A percentile compares a stretch with the other conserved stretches of the same genome.
These are phyloP conservation scores for Galerucella nymphaeae DNA, from an alignment of 2,888 invertebrate genomes.

Conservation along the genomic window DNA sequence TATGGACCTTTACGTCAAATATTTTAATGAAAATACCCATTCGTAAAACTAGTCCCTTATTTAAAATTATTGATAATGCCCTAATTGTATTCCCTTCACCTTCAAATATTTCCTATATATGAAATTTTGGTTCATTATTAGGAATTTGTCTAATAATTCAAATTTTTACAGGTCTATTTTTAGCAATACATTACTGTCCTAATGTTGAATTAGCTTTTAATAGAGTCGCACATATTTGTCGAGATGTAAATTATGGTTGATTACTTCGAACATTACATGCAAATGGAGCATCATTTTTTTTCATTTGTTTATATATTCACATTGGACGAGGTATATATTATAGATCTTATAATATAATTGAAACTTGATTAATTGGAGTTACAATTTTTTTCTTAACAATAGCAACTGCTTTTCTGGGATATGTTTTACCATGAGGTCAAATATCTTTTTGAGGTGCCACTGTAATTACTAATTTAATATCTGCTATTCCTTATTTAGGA, in stretches of 20 bases:
- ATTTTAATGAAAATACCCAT: slow-evolving; percentile 67
- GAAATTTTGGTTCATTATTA: slow-evolving; percentile 78
- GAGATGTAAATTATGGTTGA: slow-evolving; percentile 78
- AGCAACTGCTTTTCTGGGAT: slow-evolving; percentile 81
- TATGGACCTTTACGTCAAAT: slow-evolving; percentile 68
- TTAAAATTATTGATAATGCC: slow-evolving; percentile 71
- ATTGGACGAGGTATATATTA: slow-evolving; percentile 75
- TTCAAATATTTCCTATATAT: slow-evolving; percentile 72
- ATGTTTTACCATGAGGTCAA: slow-evolving; percentile 83
- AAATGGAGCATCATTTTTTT: slow-evolving; percentile 80
- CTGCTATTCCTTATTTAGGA: too few species aligned
- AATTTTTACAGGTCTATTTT: slow-evolving; percentile 75
- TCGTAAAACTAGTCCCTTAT: slow-evolving; percentile 66
- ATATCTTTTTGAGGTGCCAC: too few species aligned
- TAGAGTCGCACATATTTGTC: slow-evolving; percentile 76
- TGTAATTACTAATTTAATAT: too few species aligned
- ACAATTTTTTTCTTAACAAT: slow-evolving; percentile 76
- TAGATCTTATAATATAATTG: slow-evolving; percentile 63
- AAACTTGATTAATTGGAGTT: slow-evolving; percentile 75
- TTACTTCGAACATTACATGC: slow-evolving; percentile 74
- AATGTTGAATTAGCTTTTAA: slow-evolving; percentile 74
- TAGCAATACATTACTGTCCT: slow-evolving; percentile 77
- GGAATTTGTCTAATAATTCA: slow-evolving; percentile 73
- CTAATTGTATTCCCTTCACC: slow-evolving; percentile 72
- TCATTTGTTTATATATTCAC: slow-evolving; percentile 77